phyloP scores from a whole-genome alignment of 2,113 vertebrate species.

The Sphyrna mokarran region DNA sequence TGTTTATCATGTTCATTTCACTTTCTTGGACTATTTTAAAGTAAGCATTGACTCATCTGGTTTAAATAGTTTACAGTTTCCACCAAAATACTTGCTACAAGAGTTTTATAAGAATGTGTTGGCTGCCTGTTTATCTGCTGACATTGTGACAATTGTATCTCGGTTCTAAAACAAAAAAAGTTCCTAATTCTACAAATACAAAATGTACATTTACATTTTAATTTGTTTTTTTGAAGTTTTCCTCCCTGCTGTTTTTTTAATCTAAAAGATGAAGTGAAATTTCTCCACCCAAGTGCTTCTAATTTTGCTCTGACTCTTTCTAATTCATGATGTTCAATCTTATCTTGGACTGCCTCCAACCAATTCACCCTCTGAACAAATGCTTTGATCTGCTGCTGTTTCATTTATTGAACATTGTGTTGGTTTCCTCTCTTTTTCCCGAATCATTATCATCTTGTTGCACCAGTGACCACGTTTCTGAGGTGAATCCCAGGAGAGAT shows the following conservation, averaged over 20 bases:
- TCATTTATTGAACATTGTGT: not conserved
- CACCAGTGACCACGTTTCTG: not conserved
- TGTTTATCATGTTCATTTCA: not conserved
- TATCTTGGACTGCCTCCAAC: not conserved
- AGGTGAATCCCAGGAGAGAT: not conserved
- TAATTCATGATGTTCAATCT: not conserved
- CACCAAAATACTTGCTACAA: not conserved
- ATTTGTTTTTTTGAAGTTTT: not conserved
- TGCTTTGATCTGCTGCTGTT: not conserved
- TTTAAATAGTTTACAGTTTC: not conserved
- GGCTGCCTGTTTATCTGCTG: not conserved
- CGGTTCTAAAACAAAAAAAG: not conserved
- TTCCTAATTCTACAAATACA: not conserved
- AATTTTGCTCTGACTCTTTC: not conserved
- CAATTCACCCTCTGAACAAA: not conserved
- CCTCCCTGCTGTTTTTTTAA: conserved; percentile 1
- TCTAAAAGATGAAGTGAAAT: not conserved
- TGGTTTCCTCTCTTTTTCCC: not conserved
- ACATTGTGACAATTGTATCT: not conserved
- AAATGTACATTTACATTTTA: not conserved
- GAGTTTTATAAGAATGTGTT: not conserved
- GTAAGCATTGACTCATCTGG: not conserved
- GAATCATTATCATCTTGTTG: not conserved
- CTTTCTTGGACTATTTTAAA: not conserved
- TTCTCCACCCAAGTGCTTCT: not conserved